Percentiles rank a stretch among this genome's conserved stretches.
phyloP scores from a whole-genome alignment of 2,797 vertebrate genomes.

The Coregonus suidteri region DNA sequence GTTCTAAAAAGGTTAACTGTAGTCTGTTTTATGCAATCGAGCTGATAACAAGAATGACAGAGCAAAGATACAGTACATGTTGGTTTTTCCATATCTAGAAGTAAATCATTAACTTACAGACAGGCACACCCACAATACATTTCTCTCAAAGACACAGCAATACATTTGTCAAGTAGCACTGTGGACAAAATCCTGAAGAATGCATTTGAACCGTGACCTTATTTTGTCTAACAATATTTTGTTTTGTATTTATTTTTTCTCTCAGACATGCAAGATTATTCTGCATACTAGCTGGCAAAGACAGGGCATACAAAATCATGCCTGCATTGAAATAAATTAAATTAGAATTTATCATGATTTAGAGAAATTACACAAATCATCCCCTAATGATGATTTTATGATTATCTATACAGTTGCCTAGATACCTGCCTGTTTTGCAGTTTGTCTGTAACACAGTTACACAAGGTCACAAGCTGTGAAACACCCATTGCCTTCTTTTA shows the following conservation, averaged over 20 bases:
- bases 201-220: not conserved
- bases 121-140: not conserved
- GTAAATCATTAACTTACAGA: constrained; percentile 32
- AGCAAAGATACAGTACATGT: constrained; percentile 22
- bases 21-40: constrained; percentile 33
- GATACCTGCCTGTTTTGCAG: not conserved
- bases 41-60: constrained; percentile 44
- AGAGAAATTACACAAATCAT: not conserved
- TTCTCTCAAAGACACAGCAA: not conserved
- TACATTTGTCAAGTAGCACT: not conserved
- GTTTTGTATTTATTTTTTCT: not conserved
- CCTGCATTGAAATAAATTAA: not conserved
- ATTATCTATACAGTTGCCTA: not conserved
- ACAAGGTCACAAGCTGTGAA: not conserved
- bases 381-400: not conserved
- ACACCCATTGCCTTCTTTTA: not conserved
- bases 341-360: not conserved
- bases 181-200: not conserved
- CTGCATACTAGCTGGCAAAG: not conserved
- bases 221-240: not conserved
- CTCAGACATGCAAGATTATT: not conserved
- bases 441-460: not conserved
- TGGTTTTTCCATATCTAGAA: constrained; percentile 36
- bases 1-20: not conserved
- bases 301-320: not conserved